Percentiles rank a stretch among this genome's conserved stretches.
Conservation (phyloP, 2,113 vertebrate species). For the Callionymus lyra region DNA sequence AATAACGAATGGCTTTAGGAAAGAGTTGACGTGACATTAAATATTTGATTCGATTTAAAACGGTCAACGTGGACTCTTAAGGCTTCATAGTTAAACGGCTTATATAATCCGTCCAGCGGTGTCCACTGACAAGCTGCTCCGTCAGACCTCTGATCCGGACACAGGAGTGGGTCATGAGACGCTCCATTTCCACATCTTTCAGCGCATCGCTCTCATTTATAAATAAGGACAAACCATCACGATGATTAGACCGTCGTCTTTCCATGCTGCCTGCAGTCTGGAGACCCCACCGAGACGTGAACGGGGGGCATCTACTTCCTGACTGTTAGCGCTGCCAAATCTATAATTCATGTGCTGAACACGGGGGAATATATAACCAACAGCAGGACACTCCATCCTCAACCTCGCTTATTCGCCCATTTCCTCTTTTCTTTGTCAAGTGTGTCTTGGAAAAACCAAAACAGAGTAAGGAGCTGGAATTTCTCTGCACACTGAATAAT, state of each 20-base stretch:
- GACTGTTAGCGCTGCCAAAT: constrained; percentile 30
- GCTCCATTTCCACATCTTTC: constrained; percentile 25
- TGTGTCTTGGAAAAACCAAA: constrained; percentile 41
- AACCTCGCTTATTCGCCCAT: constrained; percentile 30
- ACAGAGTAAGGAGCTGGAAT: constrained; percentile 11
- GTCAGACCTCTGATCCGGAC: neutral
- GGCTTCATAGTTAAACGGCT: no score
- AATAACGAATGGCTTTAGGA: no score
- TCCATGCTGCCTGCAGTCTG: constrained; percentile 19
- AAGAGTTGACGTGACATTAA: no score
- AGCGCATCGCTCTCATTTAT: constrained; percentile 32
- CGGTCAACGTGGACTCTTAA: neutral
- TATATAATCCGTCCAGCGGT: no score
- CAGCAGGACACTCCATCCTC: constrained; percentile 26
- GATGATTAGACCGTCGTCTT: constrained; percentile 28
- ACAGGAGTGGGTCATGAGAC: constrained; percentile 11
- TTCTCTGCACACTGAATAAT: constrained; percentile 33
- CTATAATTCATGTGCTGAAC: constrained; percentile 57
- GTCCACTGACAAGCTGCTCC: no score
- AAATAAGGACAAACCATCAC: constrained; percentile 32
- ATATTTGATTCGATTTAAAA: no score
- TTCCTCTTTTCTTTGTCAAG: constrained; percentile 30
- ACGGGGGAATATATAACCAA: constrained; percentile 43
- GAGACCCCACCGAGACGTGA: constrained; percentile 27
- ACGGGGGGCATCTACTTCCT: constrained; percentile 33